Base-by-base conservation (phyloP, 2,797 vertebrate genomes). In the Karalla daura region DNA sequence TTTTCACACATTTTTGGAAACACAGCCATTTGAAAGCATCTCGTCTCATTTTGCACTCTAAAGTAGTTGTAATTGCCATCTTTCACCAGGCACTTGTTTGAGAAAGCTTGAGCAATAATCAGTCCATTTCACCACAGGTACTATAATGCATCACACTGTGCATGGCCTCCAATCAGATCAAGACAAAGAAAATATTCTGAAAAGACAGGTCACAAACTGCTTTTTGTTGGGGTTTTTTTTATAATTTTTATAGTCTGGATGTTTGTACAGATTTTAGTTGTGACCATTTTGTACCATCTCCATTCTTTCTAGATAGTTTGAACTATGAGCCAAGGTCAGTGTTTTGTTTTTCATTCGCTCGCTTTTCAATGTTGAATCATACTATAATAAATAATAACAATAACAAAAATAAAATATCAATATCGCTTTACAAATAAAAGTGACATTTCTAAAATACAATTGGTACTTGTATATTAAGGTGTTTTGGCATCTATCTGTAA, bases 271-370 rank as follows among this genome's bases (percentile, higher is more conserved):
- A 51, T 61, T 55, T 15, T 35, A 58, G 69, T 39, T 43, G 46
- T 12, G 5, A 14, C 20, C n/a, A 18, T 36, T 32, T 33, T 17
- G 51, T 33, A 32, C 18, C 41, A 18, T 49, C 33, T 40, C 25
- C 32, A 27, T 35, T 58, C 72, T 54, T 27, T 35, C 13, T 27
- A 3, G 24, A n/a, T 27, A 30, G 23, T 63, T 71, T 45, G 51
- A 56, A 35, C 50, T 53, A 15, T 51, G 61, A 71, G 60, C 54
- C 1, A 13, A 50, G 60, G 79, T 78, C 66, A 54, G n/a, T 61
- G 41, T 53, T 67, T 41, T 58, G 21, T 70, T 70, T 72, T 18
- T 70, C 51, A 73, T 75, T 60, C 82, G 78, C 74, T 28, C 63
- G 67, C 70, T 83, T 78, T 80, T 78, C 40, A 87, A 70, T 3